phyloP scores from a whole-genome alignment of 1,140 invertebrate species.

The Drosophila bocqueti region DNA sequence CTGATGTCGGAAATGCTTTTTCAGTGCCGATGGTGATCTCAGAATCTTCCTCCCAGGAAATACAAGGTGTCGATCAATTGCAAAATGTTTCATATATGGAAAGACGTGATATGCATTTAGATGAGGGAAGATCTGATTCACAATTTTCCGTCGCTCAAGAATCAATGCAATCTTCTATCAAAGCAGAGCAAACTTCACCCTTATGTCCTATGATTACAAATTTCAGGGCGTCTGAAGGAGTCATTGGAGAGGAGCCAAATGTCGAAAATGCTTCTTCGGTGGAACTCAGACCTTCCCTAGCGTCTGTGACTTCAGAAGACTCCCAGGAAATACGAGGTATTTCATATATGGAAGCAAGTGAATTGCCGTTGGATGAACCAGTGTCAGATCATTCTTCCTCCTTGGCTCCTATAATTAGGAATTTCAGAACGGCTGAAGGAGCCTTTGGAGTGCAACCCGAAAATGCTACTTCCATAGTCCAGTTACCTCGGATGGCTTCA shows the following conservation, averaged over 20 bases:
- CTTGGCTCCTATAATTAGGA: not conserved
- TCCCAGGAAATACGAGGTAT: not conserved
- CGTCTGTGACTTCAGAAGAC: not conserved
- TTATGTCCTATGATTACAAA: no score
- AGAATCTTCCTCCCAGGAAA: not conserved
- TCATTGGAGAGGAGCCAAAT: not conserved
- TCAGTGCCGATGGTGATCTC: not conserved
- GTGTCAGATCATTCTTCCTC: not conserved
- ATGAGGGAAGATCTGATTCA: no score
- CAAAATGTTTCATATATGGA: not conserved
- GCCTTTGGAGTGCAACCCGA: not conserved
- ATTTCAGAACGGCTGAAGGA: not conserved
- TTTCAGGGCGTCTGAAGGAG: not conserved
- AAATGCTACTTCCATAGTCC: not conserved
- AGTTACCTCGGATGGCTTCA: not conserved
- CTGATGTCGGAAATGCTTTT: constrained; percentile 1
- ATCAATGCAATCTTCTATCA: no score
- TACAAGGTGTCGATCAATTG: not conserved
- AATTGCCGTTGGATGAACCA: not conserved
- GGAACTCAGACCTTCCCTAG: not conserved
- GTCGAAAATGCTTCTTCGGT: not conserved
- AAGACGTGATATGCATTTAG: no score
- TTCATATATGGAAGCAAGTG: not conserved
- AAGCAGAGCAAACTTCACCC: no score
- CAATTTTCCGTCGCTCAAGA: no score